These are phyloP conservation scores for Dermatemys mawii DNA, from an alignment of 2,113 vertebrate species.

Conservation along the genomic window DNA sequence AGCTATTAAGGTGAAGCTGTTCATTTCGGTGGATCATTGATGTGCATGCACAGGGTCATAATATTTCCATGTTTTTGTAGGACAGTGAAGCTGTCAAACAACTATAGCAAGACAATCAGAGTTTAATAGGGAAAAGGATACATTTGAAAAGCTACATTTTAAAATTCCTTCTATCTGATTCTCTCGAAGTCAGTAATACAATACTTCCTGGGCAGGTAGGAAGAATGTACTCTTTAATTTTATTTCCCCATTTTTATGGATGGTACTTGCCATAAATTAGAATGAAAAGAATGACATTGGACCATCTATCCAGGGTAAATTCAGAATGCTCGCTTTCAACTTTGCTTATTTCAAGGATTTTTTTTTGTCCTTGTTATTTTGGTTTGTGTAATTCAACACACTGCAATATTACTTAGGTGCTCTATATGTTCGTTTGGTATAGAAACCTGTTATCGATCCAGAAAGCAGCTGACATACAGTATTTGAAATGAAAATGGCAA, in stretches of 20 bases:
- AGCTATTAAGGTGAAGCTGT: neutral
- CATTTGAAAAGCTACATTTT: neutral
- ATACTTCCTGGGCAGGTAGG: neutral
- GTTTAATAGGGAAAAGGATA: neutral
- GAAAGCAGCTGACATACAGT: neutral
- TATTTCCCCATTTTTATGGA: neutral
- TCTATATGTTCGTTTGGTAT: neutral
- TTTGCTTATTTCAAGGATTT: neutral
- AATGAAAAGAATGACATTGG: neutral
- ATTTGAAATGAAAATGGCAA: constrained; percentile 40
- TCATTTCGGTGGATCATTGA: neutral
- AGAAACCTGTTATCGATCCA: neutral
- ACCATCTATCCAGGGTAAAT: neutral
- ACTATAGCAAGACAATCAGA: neutral
- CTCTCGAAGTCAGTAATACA: neutral
- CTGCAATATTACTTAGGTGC: neutral
- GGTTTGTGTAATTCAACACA: neutral
- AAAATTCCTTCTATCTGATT: neutral
- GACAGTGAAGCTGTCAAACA: neutral
- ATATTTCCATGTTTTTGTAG: neutral
- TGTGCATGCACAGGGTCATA: neutral
- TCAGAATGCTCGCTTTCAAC: neutral
- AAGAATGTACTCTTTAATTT: neutral
- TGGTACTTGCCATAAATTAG: neutral
- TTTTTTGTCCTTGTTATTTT: neutral